Evolutionary conservation across 2,797 vertebrate species (phyloP).

Genomic region (Xiphophorus birchmanni): DNA sequence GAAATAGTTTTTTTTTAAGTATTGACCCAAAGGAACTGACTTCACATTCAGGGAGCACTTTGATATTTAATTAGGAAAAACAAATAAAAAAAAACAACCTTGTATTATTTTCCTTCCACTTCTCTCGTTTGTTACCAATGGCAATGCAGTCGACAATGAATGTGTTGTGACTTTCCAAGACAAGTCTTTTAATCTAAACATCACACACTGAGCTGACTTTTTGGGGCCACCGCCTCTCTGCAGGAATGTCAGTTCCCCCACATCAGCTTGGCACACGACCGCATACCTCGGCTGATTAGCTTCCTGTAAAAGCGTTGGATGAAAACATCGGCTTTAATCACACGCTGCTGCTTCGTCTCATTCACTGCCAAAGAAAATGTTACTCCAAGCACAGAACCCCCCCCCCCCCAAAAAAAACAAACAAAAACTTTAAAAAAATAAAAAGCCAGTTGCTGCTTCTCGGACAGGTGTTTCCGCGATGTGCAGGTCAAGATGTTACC

Average conservation of each 20-base stretch:
- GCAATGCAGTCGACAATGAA: constrained; percentile 45
- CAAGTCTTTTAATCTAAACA: constrained; percentile 53
- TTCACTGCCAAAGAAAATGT: constrained; percentile 93
- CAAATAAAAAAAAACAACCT: neutral
- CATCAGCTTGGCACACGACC: constrained; percentile 82
- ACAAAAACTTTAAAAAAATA: constrained; percentile 42
- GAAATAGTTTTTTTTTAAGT: neutral
- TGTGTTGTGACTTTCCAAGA: constrained; percentile 32
- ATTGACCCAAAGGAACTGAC: neutral
- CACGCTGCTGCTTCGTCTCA: constrained; percentile 90
- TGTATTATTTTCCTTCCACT: neutral
- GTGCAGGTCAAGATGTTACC: constrained; percentile 67
- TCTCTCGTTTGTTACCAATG: constrained; percentile 24
- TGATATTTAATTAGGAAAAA: neutral
- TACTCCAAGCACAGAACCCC: constrained; percentile 71
- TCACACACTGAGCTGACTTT: constrained; percentile 65
- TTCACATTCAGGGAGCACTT: neutral
- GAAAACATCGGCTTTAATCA: constrained; percentile 89
- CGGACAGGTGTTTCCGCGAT: constrained; percentile 79
- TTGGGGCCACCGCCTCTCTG: constrained; percentile 75
- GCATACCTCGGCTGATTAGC: constrained; percentile 93
- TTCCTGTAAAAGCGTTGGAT: constrained; percentile 94
- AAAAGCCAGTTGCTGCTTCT: constrained; percentile 79
- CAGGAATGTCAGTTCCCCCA: constrained; percentile 86
- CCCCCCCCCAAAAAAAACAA: neutral